Conservation (phyloP, 2,797 vertebrate species). For the Chanos chanos region DNA sequence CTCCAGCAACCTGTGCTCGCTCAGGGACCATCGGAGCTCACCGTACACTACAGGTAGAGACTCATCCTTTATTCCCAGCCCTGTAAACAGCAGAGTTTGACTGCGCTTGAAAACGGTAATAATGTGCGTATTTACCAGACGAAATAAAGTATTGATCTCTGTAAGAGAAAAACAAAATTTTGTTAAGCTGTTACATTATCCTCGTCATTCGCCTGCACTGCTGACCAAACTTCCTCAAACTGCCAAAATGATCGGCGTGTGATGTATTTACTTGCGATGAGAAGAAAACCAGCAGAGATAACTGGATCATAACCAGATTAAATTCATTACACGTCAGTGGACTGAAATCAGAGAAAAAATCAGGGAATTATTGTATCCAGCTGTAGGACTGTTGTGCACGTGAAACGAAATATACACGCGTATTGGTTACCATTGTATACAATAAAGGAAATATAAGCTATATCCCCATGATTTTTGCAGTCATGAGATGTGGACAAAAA, state of each 20-base stretch:
- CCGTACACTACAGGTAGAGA: conserved; percentile 95
- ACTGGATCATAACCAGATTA: conserved; percentile 97
- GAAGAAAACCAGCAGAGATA: conserved; percentile 97
- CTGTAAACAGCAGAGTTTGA: conserved; percentile 87
- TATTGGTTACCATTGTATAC: conserved; percentile 59
- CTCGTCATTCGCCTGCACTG: too few species aligned
- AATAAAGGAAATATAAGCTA: conserved; percentile 63
- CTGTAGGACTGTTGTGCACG: too few species aligned
- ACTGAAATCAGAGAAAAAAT: conserved; percentile 68
- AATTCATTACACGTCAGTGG: conserved; percentile 91
- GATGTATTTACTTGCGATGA: conserved; percentile 99
- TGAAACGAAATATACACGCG: too few species aligned
- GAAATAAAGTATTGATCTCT: too few species aligned
- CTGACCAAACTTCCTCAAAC: too few species aligned
- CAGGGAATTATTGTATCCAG: too few species aligned
- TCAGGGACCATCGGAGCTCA: conserved; percentile 97
- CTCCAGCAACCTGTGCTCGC: conserved; percentile 93
- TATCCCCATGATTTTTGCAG: too few species aligned
- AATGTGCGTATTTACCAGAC: conserved; percentile 99
- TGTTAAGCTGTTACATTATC: too few species aligned
- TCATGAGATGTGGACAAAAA: too few species aligned
- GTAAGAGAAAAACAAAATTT: too few species aligned
- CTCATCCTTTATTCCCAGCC: conserved; percentile 69
- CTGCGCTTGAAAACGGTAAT: conserved; percentile 97
- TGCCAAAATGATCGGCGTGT: conserved; percentile 99